Percentiles rank a stretch among this genome's conserved stretches.
Conservation (phyloP, 2,888 invertebrate species). For the Zootermopsis nevadensis region DNA sequence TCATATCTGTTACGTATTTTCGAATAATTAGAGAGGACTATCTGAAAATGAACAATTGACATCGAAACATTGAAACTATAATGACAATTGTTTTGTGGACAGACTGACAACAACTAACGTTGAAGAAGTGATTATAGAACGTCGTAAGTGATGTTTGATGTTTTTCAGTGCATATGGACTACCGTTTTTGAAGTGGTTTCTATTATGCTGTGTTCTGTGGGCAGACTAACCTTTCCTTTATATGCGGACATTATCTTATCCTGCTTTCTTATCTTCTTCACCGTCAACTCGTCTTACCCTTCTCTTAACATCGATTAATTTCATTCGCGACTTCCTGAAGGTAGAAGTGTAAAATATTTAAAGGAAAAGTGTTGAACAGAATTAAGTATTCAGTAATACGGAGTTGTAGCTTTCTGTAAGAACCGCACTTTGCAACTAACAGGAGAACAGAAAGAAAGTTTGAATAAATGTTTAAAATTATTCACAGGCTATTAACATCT, state of each 20-base stretch:
- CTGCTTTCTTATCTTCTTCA: neutral
- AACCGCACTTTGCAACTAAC: neutral
- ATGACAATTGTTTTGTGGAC: no score
- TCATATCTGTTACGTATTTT: no score
- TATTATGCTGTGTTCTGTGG: no score
- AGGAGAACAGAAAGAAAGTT: neutral
- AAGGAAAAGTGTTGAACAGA: neutral
- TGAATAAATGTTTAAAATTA: neutral
- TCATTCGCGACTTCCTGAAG: neutral
- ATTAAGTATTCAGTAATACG: conserved; percentile 1
- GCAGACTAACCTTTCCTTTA: no score
- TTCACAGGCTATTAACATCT: neutral
- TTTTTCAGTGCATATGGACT: no score
- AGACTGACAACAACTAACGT: no score
- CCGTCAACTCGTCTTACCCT: neutral
- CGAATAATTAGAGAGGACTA: no score
- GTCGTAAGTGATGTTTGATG: no score
- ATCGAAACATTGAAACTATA: no score
- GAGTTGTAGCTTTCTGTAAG: neutral
- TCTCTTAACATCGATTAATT: neutral
- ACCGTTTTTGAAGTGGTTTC: no score
- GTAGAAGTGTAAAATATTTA: neutral
- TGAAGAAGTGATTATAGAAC: no score
- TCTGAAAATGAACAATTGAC: no score
- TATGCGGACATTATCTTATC: neutral